Base-by-base conservation (phyloP, 2,888 invertebrate genomes). In the Slavum lentiscoides region DNA sequence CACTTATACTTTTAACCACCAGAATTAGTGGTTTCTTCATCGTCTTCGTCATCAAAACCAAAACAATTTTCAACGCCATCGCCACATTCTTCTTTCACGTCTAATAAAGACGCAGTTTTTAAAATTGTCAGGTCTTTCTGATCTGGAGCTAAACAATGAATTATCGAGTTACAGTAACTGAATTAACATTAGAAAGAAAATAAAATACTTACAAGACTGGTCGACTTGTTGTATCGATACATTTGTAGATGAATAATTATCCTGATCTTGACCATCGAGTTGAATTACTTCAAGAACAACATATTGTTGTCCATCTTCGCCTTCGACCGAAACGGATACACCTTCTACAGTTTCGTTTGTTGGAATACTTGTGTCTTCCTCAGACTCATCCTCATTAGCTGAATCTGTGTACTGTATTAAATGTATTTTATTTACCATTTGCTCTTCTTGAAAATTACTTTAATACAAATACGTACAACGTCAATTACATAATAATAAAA, bases 241-340 rank as follows among this genome's bases (percentile, higher is more conserved):
- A 64, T n/a, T 80, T 23, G 64, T 23, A 3, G 80, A 72, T 6
- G 80, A 8, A 19, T 72, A 80, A 70, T 2, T 61, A 3, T 70
- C 72, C 43, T 64, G 80, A 72, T 72, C 72, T 64, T 64, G 80
- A 81, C 87, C 86, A 85, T 86, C 84, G 75, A 93, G 87, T 84
- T 94, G 94, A 67, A 95, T 94, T 15, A 96, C 94, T 87, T 96
- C 95, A 19, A 96, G 88, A n/a, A 96, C 94, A 72, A 96, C 94
- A 85, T 94, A 94, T 86, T 94, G 93, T 84, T 94, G 93, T 0
- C 94, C 94, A 86, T 92, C 92, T 9, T 91, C 89, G 39, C 90
- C 91, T 85, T 92, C 91, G 0, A 92, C 90, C 8, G 91, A 89
- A 87, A 91, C 89, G 86, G 91, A 49, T 49, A 49, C 49, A 49